Percentiles rank a stretch among this genome's conserved stretches.
phyloP scores from a whole-genome alignment of 1,140 invertebrate genomes.

The Sinonovacula constricta region DNA sequence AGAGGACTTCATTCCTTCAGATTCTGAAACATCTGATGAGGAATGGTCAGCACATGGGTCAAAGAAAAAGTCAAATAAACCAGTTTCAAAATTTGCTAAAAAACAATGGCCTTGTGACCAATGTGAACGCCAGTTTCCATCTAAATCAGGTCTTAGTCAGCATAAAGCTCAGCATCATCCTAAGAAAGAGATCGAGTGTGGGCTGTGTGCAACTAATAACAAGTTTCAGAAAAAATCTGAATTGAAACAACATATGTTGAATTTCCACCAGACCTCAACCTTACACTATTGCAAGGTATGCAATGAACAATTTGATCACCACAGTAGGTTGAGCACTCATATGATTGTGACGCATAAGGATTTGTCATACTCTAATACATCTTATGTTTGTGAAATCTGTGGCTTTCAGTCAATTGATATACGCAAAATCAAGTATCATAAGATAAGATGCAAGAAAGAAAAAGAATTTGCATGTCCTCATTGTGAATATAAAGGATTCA shows the following conservation, averaged over 20 bases:
- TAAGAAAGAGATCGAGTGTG: slow-evolving; percentile 13
- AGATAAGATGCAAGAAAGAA: not conserved
- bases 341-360: not conserved
- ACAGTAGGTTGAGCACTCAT: not conserved
- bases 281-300: slow-evolving; percentile 5
- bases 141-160: not conserved
- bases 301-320: slow-evolving; percentile 8
- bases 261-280: not conserved
- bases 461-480: not conserved
- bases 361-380: not conserved
- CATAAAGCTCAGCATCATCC: not conserved
- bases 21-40: no score
- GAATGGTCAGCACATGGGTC: not conserved
- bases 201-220: slow-evolving; percentile 6
- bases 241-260: slow-evolving; percentile 1
- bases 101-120: not conserved
- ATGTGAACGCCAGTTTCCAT: not conserved
- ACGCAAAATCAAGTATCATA: not conserved
- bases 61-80: not conserved
- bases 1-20: not conserved
- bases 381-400: slow-evolving; percentile 13
- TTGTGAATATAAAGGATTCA: not conserved
- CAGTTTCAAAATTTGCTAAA: not conserved
- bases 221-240: not conserved
- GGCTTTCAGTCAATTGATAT: not conserved